phyloP scores from a whole-genome alignment of 2,113 vertebrate species.

The Calyptomena viridis region DNA sequence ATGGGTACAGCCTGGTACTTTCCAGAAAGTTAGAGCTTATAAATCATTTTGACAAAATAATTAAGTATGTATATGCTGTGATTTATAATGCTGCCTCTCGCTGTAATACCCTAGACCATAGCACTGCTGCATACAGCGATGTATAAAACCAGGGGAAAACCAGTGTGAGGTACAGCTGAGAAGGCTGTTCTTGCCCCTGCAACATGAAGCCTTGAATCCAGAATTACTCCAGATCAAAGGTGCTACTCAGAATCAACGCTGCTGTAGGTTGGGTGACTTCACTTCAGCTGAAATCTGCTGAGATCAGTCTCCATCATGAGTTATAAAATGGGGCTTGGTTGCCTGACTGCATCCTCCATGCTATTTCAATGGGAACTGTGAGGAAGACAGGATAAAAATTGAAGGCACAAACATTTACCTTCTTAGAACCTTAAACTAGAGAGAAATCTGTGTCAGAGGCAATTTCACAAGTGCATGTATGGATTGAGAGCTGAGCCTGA shows the following conservation, averaged over 20 bases:
- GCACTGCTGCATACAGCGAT: neutral
- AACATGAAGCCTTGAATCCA: accelerated
- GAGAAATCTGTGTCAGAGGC: neutral
- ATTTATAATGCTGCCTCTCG: constrained; percentile 12
- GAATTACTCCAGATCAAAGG: neutral
- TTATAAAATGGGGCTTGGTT: neutral
- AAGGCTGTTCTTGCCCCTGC: neutral
- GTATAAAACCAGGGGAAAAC: neutral
- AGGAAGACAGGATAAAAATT: neutral
- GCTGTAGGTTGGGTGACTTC: neutral
- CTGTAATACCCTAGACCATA: neutral
- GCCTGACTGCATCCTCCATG: neutral
- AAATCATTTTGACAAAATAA: constrained; percentile 63
- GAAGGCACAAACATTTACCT: neutral
- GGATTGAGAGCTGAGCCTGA: neutral
- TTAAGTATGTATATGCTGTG: neutral
- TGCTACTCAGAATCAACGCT: accelerated
- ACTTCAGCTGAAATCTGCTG: neutral
- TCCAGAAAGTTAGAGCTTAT: neutral
- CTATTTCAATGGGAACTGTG: neutral
- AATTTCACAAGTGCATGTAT: neutral
- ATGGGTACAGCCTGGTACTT: neutral
- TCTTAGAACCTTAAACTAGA: neutral
- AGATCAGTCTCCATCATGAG: neutral
- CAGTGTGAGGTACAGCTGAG: neutral